Base-by-base conservation (phyloP, 2,113 vertebrate genomes). In the Aspidoscelis tigris region DNA sequence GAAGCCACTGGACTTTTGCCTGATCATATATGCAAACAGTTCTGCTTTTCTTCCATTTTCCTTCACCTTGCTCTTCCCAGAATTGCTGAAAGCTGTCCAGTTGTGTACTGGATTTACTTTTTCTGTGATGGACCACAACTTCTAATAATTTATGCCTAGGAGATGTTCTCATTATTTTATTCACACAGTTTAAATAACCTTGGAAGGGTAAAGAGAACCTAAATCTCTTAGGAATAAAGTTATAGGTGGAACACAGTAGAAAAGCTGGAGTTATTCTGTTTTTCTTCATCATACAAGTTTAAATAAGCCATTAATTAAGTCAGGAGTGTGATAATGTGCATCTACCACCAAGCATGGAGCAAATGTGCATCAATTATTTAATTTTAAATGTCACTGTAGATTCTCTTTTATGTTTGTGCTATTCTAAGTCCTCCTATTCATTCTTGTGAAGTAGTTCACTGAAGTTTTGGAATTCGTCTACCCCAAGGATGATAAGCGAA, bases 201-300 rank as follows among this genome's bases (percentile, higher is more conserved):
- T 47, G 70, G 14, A 79, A 47, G 33, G 33, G 33, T 33, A 33
- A 33, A 33, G 33, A 33, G 33, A 33, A 33, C 8, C 88, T 85
- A 89, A 90, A 91, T 87, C 44, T 84, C 80, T 87, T 83, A 88
- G 73, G 70, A 70, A 83, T 77, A 70, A 84, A 89, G 80, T 22
- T 78, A 89, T 0, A 86, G 80, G 76, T 88, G 81, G 82, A 33
- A 78, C 81, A 66, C 61, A 41, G 21, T 0, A 0, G 3, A 24
- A 0, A 11, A 41, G 39, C 18, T 18, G 58, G 21, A 84, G 41
- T 16, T 50, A 6, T 50, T 76, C 44, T n/a, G 55, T 65, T 24
- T 84, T 85, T 21, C 47, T 66, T 78, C 75, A 44, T 76, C 53
- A 1, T 58, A 66, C 76, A 89, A 89, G 89, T 86, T 89, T 47